Evolutionary conservation across 2,113 vertebrate genomes (phyloP), one percentile per base, ranked within the genome.

Genomic region (Oncorhynchus kisutch): DNA sequence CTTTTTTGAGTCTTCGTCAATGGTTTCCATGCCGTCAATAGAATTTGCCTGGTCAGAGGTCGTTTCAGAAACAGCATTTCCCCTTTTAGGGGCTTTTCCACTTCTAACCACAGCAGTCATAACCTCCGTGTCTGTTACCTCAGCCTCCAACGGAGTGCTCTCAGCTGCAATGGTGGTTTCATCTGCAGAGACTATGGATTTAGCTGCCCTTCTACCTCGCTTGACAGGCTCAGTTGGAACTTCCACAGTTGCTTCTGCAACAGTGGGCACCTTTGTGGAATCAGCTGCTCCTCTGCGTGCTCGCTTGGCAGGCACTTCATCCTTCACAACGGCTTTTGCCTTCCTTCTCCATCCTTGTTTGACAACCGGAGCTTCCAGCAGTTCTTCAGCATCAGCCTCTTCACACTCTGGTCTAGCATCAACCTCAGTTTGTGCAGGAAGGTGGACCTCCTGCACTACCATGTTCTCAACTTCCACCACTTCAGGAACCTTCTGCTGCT

Each of bases 221-320:
- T 82, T 88, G 39, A 72, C 62, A 7, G 85, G 83, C 57, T 72
- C 70, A 0, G 70, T 82, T 27, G 83, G 18, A 5, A 71, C n/a
- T 1, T 75, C 2, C 2, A 22, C 57, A 22, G 54, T 57, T 57
- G 54, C 54, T 27, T 31, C 67, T 20, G 14, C 31, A 68, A 31
- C 29, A 20, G 67, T 16, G 67, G 29, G 18, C 67, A 31, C 67
- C 67, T 68, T 34, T 11, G 66, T 39, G 66, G 67, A 14, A 48
- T 25, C 9, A 2, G 73, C 45, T 11, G 78, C 12, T 2, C 81
- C 88, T 64, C 88, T 70, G 1, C 86, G 81, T 0, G 65, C 77
- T 77, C 81, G 88, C 77, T 90, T 91, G 8, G 74, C 73, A 68
- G 89, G 82, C 16, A 48, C 20, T 0, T 82, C 75, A 6, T 39